phyloP scores from a whole-genome alignment of 2,888 invertebrate genomes.

The Drosophila emarginata region DNA sequence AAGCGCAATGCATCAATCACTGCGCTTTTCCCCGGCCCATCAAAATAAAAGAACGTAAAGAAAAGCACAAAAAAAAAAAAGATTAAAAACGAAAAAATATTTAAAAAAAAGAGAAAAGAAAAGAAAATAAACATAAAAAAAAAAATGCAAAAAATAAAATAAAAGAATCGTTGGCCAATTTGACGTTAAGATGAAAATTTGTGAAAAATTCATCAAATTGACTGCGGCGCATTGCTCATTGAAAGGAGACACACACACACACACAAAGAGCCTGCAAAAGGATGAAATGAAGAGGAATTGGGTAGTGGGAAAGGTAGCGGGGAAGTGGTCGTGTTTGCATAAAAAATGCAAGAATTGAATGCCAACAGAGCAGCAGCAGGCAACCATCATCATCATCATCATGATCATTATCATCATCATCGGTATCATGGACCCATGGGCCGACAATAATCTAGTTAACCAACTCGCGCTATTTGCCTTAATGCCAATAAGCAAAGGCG shows the following conservation, averaged over 20 bases:
- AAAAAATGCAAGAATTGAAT: constrained; percentile 8
- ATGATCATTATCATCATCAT: not conserved
- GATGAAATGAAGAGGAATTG: not conserved
- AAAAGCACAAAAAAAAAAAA: constrained; percentile 10
- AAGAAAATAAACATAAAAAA: not conserved
- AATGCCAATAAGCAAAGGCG: not conserved
- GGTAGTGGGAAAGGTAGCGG: not conserved
- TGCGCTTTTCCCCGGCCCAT: constrained; percentile 60
- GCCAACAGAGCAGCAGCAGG: not conserved
- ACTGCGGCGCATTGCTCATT: constrained; percentile 65
- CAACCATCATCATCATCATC: not conserved
- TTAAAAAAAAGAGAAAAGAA: constrained; percentile 24
- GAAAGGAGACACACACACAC: constrained; percentile 46
- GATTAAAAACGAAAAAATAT: no score
- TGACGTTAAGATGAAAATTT: constrained; percentile 74
- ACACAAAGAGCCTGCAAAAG: not conserved
- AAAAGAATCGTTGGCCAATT: constrained; percentile 61
- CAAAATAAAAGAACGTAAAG: constrained; percentile 12
- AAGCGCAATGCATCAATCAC: constrained; percentile 76
- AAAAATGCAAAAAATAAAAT: constrained; percentile 8
- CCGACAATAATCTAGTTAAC: not conserved
- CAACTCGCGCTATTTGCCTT: not conserved
- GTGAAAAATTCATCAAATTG: constrained; percentile 75
- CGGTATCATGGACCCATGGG: not conserved
- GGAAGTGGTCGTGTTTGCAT: not conserved